These are phyloP conservation scores for Papilio machaon DNA, from an alignment of 1,140 invertebrate species.

Conservation along the genomic window DNA sequence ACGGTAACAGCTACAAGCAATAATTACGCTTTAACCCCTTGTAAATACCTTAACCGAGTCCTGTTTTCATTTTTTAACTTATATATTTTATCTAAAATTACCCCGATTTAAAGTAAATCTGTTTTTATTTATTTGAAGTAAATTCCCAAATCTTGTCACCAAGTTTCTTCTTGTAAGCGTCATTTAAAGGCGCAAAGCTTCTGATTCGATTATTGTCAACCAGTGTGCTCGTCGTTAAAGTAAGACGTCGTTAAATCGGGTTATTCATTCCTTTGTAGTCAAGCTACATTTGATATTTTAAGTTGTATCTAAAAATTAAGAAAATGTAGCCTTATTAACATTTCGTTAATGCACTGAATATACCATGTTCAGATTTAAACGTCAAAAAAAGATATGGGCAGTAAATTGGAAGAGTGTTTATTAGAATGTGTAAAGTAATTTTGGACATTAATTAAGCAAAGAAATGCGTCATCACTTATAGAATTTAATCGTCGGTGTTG, in stretches of 20 bases:
- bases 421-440: not conserved
- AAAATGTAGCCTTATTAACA: not conserved
- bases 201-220: constrained; percentile 56
- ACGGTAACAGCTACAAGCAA: no score
- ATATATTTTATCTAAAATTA: no score
- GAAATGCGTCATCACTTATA: constrained; percentile 3
- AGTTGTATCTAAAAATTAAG: not conserved
- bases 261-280: constrained; percentile 41
- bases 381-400: constrained; percentile 1
- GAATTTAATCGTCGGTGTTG: not conserved
- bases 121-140: constrained; percentile 3
- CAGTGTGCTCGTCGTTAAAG: constrained; percentile 48
- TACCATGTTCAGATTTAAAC: constrained; percentile 1
- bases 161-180: constrained; percentile 47
- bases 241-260: constrained; percentile 50
- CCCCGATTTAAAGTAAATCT: not conserved
- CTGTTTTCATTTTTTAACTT: no score
- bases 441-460: constrained; percentile 4
- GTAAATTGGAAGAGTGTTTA: not conserved
- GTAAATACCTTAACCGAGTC: no score
- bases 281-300: not conserved
- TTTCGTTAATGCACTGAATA: not conserved
- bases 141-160: not conserved
- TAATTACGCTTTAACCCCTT: no score
- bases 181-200: constrained; percentile 46